phyloP scores from a whole-genome alignment of 2,888 invertebrate genomes.

The Copidosoma aretas region DNA sequence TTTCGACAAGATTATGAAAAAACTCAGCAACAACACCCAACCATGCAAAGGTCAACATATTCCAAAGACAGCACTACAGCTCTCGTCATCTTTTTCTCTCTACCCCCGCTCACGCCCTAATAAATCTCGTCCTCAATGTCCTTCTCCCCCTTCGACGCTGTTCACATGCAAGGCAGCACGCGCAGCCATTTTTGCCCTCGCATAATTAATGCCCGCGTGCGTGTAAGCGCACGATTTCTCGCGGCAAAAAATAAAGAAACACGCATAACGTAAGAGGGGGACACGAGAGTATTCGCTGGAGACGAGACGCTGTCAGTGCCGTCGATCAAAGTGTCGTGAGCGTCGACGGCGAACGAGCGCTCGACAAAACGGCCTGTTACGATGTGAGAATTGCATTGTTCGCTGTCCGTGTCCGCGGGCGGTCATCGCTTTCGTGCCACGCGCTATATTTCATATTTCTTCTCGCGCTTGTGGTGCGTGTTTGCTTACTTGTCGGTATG shows the following conservation, averaged over 20 bases:
- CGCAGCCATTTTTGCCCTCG: conserved; percentile 30
- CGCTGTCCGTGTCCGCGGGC: conserved; percentile 24
- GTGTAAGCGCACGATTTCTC: background rate
- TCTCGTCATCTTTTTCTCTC: background rate
- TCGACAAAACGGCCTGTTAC: conserved; percentile 48
- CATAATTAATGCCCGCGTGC: conserved; percentile 51
- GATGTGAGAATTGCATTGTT: conserved; percentile 54
- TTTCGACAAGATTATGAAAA: no score
- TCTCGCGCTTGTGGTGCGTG: background rate
- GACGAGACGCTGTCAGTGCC: conserved; percentile 2
- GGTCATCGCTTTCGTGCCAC: conserved; percentile 11
- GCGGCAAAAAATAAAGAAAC: background rate
- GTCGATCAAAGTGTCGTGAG: conserved; percentile 23
- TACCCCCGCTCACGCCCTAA: background rate
- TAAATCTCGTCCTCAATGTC: conserved; percentile 19
- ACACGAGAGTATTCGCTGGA: background rate
- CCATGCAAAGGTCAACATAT: background rate
- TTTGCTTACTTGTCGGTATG: no score
- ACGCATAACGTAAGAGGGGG: background rate
- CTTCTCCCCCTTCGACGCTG: conserved; percentile 41
- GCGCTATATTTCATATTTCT: conserved; percentile 24
- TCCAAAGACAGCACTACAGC: no score
- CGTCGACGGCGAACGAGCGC: background rate
- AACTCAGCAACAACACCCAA: background rate
- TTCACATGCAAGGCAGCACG: conserved; percentile 45